These are phyloP conservation scores for Ommatoiulus sabulosus DNA, from an alignment of 2,888 invertebrate genomes.

Conservation along the genomic window DNA sequence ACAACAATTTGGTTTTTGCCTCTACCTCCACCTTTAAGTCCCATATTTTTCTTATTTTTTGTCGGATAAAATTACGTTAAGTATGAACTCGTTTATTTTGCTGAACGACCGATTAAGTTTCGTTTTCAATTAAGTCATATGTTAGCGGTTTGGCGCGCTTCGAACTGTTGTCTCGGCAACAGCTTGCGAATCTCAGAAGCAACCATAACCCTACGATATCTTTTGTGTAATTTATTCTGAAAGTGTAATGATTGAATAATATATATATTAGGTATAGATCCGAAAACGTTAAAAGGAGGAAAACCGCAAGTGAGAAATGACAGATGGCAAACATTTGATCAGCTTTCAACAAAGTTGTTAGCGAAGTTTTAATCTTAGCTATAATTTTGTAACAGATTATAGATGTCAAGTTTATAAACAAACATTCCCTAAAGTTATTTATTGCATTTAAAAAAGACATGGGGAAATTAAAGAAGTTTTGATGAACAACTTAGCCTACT, in stretches of 20 bases:
- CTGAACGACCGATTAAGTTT: conserved; percentile 36
- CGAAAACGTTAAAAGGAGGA: neutral
- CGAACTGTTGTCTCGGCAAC: neutral
- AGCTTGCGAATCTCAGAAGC: conserved; percentile 29
- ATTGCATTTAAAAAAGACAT: neutral
- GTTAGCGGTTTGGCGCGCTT: conserved; percentile 3
- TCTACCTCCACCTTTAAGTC: neutral
- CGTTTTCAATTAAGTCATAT: conserved; percentile 16
- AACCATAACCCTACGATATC: neutral
- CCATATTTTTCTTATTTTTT: neutral
- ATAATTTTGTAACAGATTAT: neutral
- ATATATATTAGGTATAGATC: conserved; percentile 3
- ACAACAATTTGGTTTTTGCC: neutral
- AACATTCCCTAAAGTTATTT: neutral
- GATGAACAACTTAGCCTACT: too few species aligned
- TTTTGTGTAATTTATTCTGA: conserved; percentile 27
- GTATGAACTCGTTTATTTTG: neutral
- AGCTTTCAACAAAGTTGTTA: conserved; percentile 10
- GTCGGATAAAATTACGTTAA: neutral
- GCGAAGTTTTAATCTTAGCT: neutral
- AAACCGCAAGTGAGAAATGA: conserved; percentile 38
- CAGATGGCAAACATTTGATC: conserved; percentile 36
- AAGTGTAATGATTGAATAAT: conserved; percentile 9
- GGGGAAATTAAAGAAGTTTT: too few species aligned
- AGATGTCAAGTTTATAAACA: neutral